Base-by-base conservation (phyloP, 1,140 invertebrate species). In the Brachionus koreanus region DNA sequence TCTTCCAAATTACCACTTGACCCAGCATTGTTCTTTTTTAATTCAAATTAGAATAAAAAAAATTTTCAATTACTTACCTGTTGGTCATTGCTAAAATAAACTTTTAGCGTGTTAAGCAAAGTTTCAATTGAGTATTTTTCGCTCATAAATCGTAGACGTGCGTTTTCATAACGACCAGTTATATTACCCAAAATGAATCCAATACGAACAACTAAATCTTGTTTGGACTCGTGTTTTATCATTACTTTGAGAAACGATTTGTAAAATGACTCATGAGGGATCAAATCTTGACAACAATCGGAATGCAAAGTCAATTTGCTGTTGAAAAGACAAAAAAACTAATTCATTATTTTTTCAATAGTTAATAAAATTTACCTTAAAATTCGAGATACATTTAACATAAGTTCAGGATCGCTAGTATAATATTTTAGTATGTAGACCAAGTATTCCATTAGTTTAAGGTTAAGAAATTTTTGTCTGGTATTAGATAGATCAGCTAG, bases 111-210 rank as follows among this genome's bases (percentile, higher is more conserved):
- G 81, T 90, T 87, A 19, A 92, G 84, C 23, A 92, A 86, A 43
- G 88, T 87, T 39, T 90, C 87, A 33, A 92, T 87, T 6, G 90
- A 89, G 61, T 90, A 89, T 35, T 87, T 85, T 85, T 91, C 90
- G 82, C 90, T 86, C 85, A 90, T 92, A 81, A 92, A 84, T 16
- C 91, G 89, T 6, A 90, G 86, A 63, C 93, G 87, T 0, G 92
- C 92, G 5, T 89, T 87, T 49, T 93, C 91, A 85, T 91, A 91
- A 83, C 91, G 91, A 72, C 92, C 92, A 84, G 93, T 91, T 86
- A 94, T 91, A 85, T 94, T 94, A 23, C 93, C 93, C 19, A 94
- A 88, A 83, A 92, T 92, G 86, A 93, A 94, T 16, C 91, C 91
- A 52, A 94, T 87, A 2, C 93, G 88, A 25, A 94, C 91, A 35